Evolutionary conservation across 2,797 vertebrate species (phyloP).

Genomic region (Odontamblyopus rebecca): DNA sequence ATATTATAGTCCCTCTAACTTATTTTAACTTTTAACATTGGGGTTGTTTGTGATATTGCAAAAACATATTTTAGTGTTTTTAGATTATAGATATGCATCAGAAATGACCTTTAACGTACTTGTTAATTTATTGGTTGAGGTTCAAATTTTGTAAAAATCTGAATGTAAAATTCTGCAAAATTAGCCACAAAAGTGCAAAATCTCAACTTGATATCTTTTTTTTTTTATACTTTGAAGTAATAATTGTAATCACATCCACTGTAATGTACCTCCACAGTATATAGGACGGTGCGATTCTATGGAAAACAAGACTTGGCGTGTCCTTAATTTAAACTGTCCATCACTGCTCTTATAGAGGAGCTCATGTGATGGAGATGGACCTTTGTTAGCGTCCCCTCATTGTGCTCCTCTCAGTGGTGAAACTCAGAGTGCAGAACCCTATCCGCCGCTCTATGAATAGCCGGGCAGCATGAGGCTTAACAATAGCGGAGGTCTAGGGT

Average conservation of each 20-base stretch:
- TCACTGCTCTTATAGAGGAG: constrained; percentile 41
- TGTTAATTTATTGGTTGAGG: neutral
- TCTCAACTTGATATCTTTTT: too few species aligned
- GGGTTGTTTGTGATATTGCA: too few species aligned
- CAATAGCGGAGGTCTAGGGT: constrained; percentile 72
- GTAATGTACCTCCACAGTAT: constrained; percentile 8
- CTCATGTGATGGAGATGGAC: constrained; percentile 62
- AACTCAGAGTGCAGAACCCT: constrained; percentile 66
- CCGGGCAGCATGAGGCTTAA: constrained; percentile 49
- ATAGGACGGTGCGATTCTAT: constrained; percentile 19
- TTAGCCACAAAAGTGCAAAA: too few species aligned
- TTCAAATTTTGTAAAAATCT: neutral
- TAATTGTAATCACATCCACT: too few species aligned
- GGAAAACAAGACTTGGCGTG: constrained; percentile 27
- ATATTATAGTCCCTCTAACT: neutral
- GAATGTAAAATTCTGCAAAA: too few species aligned
- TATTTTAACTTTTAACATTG: too few species aligned
- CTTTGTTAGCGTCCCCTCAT: constrained; percentile 68
- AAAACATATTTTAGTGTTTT: too few species aligned
- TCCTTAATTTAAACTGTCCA: constrained; percentile 38
- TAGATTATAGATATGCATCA: too few species aligned
- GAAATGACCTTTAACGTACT: too few species aligned
- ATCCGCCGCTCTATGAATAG: constrained; percentile 69
- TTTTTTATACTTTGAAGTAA: neutral
- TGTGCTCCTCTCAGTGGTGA: constrained; percentile 64